These are phyloP conservation scores for Halichoeres trimaculatus DNA, from an alignment of 2,113 vertebrate genomes.

Conservation along the genomic window DNA sequence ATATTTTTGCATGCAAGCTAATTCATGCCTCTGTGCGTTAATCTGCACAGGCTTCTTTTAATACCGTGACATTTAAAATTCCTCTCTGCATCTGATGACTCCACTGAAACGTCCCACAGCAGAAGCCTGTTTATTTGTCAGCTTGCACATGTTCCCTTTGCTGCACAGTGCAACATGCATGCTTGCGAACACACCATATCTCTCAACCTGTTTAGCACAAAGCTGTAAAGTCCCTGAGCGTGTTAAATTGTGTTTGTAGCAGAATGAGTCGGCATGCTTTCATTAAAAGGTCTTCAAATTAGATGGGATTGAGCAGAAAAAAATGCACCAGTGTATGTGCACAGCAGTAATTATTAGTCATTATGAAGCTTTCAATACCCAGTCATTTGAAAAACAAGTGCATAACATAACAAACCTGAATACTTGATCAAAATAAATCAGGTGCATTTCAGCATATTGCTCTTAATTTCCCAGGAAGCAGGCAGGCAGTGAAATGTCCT, in stretches of 20 bases:
- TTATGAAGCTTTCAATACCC: constrained; percentile 27
- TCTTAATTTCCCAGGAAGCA: too few species aligned
- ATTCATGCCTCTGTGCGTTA: constrained; percentile 16
- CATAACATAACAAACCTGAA: background rate
- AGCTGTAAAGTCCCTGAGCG: constrained; percentile 9
- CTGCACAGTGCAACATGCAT: background rate
- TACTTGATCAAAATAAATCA: too few species aligned
- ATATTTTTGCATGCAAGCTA: constrained; percentile 6
- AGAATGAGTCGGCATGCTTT: constrained; percentile 36
- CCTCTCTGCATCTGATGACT: constrained; percentile 23
- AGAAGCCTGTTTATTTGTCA: constrained; percentile 4
- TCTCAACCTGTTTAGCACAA: constrained; percentile 32
- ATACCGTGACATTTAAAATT: constrained; percentile 28
- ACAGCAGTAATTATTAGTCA: constrained; percentile 32
- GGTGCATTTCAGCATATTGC: too few species aligned
- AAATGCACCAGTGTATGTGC: background rate
- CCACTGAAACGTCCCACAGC: constrained; percentile 26
- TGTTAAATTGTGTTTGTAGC: constrained; percentile 33
- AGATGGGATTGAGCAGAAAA: constrained; percentile 46
- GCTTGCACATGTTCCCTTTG: constrained; percentile 3
- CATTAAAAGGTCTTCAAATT: constrained; percentile 42
- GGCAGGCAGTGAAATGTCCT: constrained; percentile 16
- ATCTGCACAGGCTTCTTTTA: constrained; percentile 19
- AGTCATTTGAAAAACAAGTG: constrained; percentile 43
- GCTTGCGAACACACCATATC: constrained; percentile 11